Percentiles rank a stretch among this genome's conserved stretches.
phyloP scores from a whole-genome alignment of 2,113 vertebrate genomes.

The Malurus melanocephalus region DNA sequence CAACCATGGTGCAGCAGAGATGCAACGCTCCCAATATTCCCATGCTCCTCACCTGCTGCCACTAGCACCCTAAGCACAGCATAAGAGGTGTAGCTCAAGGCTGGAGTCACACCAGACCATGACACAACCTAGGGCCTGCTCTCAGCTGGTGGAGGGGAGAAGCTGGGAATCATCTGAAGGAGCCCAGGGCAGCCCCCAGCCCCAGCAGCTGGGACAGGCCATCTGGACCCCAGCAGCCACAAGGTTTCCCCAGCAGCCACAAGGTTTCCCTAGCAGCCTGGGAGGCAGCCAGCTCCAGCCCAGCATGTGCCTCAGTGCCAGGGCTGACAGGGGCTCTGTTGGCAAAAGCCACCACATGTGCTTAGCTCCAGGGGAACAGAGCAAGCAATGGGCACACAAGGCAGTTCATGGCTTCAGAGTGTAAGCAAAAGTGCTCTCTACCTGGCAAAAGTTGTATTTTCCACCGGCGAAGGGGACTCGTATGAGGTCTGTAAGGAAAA shows the following conservation, averaged over 20 bases:
- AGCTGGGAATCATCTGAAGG: neutral
- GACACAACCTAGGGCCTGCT: neutral
- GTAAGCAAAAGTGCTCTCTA: neutral
- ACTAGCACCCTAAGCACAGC: neutral
- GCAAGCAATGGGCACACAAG: neutral
- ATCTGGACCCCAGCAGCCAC: neutral
- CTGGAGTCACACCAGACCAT: neutral
- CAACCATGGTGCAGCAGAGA: neutral
- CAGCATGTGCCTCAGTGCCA: rapidly evolving
- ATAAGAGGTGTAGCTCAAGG: rapidly evolving
- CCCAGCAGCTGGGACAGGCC: neutral
- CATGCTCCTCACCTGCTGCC: neutral
- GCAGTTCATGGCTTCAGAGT: neutral
- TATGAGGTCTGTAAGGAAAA: neutral
- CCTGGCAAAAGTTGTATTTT: neutral
- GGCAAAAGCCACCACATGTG: neutral
- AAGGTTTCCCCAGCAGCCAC: neutral
- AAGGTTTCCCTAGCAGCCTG: neutral
- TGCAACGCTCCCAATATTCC: neutral
- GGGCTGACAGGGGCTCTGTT: neutral
- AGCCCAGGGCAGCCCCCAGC: neutral
- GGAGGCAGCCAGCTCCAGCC: neutral
- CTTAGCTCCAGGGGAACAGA: neutral
- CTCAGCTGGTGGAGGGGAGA: neutral
- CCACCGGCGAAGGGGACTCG: neutral